Base-by-base conservation (phyloP, 2,888 invertebrate species). In the Steinernema hermaphroditum region DNA sequence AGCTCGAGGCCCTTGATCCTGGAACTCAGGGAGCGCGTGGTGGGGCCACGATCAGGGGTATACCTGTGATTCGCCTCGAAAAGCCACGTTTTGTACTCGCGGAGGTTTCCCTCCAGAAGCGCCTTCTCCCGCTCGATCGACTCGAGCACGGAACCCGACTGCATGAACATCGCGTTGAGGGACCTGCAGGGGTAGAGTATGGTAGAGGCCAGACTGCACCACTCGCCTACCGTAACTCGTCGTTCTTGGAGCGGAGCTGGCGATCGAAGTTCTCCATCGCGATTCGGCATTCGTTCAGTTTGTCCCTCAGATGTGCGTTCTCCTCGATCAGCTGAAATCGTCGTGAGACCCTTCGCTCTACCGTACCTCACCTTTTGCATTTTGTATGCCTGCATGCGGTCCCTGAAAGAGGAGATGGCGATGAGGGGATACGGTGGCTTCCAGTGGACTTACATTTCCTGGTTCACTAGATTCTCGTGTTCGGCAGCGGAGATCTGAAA, bases 241-340 rank as follows among this genome's bases (percentile, higher is more conserved):
- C 62, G 62, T 62, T 62, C 62, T 62, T 62, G 12, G 62, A 9
- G 62, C 62, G 62, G 8, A 62, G 29, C 34, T 62, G 62, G 6
- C 62, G 62, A 32, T 62, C 62, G 29, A 62, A 62, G 62, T 62
- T 62, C 62, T 62, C 62, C 62, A 62, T 62, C 32, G 62, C 29
- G 2, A 34, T n/a, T 32, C 34, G 22, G 32, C 62, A 62, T 19
- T 62, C 62, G 34, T 62, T 62, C 32, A 62, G 34, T 14, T 62
- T 62, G 29, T 62, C 32, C 34, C 27, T 62, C 62, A 62, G 32
- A 29, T 62, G 22, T 32, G 29, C 29, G n/a, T 62, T 62, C 16
- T 62, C 62, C 32, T 62, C 62, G 34, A 62, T 32, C 9, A 62
- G 62, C 62, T 62, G 62, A 62, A 62, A 62, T 32, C 37, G 37